phyloP scores from a whole-genome alignment of 2,113 vertebrate genomes.

The Cnemophilus loriae region DNA sequence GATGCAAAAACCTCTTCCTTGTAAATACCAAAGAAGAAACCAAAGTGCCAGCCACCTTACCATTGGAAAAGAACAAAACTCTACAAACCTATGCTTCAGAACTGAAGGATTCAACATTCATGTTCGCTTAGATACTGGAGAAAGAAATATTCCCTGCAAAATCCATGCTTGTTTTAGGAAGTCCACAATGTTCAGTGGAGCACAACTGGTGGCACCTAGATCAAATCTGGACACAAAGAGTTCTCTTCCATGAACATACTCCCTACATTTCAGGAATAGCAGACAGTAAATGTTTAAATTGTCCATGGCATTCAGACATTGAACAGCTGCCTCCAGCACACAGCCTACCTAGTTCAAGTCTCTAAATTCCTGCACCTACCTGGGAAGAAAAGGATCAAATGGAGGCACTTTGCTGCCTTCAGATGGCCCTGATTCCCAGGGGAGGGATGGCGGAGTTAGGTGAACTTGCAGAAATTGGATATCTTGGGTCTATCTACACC shows the following conservation, averaged over 20 bases:
- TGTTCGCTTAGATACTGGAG: neutral
- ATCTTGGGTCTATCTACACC: neutral
- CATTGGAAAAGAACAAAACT: neutral
- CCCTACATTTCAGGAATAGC: neutral
- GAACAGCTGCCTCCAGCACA: neutral
- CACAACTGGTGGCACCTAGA: neutral
- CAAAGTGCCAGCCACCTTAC: neutral
- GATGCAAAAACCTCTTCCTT: fast-evolving
- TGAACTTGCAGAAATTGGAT: neutral
- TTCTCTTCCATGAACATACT: fast-evolving
- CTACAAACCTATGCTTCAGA: neutral
- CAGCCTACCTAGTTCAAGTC: neutral
- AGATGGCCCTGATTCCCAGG: neutral
- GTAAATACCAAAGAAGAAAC: neutral
- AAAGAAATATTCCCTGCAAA: neutral
- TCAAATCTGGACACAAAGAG: neutral
- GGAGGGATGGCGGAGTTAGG: neutral
- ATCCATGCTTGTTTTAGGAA: neutral
- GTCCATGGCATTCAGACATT: neutral
- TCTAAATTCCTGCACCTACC: neutral
- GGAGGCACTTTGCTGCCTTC: neutral
- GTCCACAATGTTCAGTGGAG: neutral
- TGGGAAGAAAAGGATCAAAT: neutral
- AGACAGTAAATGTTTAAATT: neutral
- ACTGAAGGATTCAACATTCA: neutral